Evolutionary conservation across 2,113 vertebrate genomes (phyloP).

Genomic region (Sakesphorus luctuosus): DNA sequence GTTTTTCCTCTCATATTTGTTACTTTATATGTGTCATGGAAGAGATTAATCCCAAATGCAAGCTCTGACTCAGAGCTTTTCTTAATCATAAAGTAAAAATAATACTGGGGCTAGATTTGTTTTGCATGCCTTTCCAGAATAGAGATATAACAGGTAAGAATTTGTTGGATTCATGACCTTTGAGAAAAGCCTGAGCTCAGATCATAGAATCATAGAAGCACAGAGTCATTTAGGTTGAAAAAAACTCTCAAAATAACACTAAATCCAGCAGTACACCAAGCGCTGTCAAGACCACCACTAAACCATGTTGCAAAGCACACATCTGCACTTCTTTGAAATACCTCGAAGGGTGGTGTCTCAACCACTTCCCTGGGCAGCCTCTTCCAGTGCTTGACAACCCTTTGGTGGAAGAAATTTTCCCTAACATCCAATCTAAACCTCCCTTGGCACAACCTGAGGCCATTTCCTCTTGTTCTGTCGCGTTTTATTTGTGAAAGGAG

Average conservation of each 20-base stretch:
- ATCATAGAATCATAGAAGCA: neutral
- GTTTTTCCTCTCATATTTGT: neutral
- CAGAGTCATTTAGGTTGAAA: neutral
- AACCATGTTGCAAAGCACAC: no score
- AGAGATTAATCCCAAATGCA: neutral
- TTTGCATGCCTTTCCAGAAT: neutral
- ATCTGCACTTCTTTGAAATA: neutral
- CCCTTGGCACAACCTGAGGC: neutral
- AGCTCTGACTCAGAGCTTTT: neutral
- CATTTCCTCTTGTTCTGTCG: neutral
- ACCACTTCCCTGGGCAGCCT: neutral
- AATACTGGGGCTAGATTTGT: neutral
- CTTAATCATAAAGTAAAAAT: neutral
- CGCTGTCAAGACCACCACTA: neutral
- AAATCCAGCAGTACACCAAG: neutral
- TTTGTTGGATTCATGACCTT: neutral
- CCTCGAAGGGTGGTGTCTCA: neutral
- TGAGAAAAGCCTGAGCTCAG: neutral
- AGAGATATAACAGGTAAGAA: neutral
- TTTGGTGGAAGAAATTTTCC: neutral
- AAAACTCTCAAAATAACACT: neutral
- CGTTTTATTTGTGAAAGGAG: neutral
- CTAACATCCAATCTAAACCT: neutral
- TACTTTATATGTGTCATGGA: neutral
- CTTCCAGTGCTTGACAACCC: neutral